Base-by-base conservation (phyloP, 2,797 vertebrate genomes). In the Manis javanica region DNA sequence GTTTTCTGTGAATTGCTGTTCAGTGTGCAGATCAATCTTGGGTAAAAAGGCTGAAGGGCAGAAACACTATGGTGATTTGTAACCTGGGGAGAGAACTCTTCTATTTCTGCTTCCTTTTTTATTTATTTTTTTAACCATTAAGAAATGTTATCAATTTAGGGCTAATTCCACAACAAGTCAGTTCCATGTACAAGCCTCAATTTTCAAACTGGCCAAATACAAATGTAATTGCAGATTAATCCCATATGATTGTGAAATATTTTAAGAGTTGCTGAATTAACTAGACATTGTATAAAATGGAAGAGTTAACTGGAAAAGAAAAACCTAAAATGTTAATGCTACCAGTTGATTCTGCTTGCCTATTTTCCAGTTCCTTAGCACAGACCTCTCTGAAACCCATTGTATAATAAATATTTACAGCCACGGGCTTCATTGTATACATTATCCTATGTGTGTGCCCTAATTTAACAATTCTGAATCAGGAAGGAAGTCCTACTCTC, bases 391-490 rank as follows among this genome's bases (percentile, higher is more conserved):
- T 59, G 75, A 94, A 96, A 1, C 7, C 94, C 64, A 63, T 57
- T 94, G 69, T 53, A 19, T 37, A 87, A n/a, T 82, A 96, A 75
- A 72, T 84, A 83, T 79, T 95, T 72, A 42, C n/a, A 46, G 24
- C 21, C 3, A n/a, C 23, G 53, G 29, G 18, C 24, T 39, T 89
- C 59, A 83, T 72, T 83, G 78, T 61, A 18, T 61, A n/a, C 4
- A 46, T 66, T 82, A 77, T 53, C n/a, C 9, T 75, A 37, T n/a
- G 10, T 82, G 57, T 37, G 37, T 37, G 8, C 31, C 55, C 68
- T 10, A 51, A 4, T 24, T 79, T 55, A 89, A 94, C 11, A 77
- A 72, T 81, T 84, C 55, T 93, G 71, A 75, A 61, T 42, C 31
- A 75, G 81, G 34, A 94, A 71, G 5, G n/a, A 88, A 72, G 71